Evolutionary conservation across 2,888 invertebrate species (phyloP), one percentile per base, ranked within the genome.

Genomic region (Himalopsyche japonica): DNA sequence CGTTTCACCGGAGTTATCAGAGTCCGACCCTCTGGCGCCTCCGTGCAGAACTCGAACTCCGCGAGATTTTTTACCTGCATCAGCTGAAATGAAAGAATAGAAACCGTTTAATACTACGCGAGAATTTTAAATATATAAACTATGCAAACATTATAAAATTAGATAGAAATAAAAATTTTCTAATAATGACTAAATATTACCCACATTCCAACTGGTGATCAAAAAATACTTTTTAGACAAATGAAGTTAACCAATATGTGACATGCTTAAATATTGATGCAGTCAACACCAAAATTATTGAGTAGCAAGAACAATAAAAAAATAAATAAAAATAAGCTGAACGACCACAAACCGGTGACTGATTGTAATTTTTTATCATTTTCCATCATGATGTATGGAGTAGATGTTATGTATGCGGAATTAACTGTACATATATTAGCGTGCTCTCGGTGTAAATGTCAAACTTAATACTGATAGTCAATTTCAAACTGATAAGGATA

Each of bases 1-100:
- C 0, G 92, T 92, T 88, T 92, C 92, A 0, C 90, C 92, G 0
- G 92, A 92, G 88, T 92, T 92, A 89, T 92, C 92, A 0, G 92
- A 92, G 88, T 92, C 92, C 0, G 92, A 92, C 0, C 87, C 87
- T 70, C 83, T 84, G 48, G 84, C 83, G n/a, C 84, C 70, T 70
- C 79, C 84, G 30, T 83, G 85, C 4, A 57, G 48, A 15, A 84
- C 84, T 76, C 85, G 81, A 47, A 84, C 86, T 15, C 86, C 86
- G 49, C 86, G 83, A 10, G 77, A 37, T 70, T 85, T 86, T 70
- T 86, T 86, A 47, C 80, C 79, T 15, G 24, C 76, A 12, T 76
- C 81, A 27, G 80, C 86, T 84, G 79, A 30, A 79, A 79, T 76
- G 8, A 34, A 37, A 76, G 24, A 12, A 70, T 30, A 70, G 27